Conservation (phyloP, 2,888 invertebrate species). For the Yponomeuta plumbellus region DNA sequence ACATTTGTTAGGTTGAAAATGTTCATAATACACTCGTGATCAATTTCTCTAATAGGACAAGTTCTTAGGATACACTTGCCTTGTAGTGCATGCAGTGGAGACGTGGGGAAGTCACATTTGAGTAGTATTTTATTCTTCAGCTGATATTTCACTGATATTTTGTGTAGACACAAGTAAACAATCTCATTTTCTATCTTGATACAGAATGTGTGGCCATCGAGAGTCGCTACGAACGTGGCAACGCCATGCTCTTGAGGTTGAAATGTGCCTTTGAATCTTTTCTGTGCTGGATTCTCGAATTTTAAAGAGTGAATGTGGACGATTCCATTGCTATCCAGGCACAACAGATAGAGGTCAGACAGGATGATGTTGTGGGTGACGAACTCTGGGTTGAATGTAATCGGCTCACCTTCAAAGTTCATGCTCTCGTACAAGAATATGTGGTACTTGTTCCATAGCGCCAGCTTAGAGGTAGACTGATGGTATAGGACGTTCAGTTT, state of each 20-base stretch:
- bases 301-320: conserved; percentile 46
- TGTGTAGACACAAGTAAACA: conserved; percentile 40
- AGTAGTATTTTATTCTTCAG: conserved; percentile 33
- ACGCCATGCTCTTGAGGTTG: conserved; percentile 36
- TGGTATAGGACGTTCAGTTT: conserved; percentile 45
- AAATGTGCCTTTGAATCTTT: conserved; percentile 39
- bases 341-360: conserved; percentile 44
- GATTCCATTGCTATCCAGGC: conserved; percentile 45
- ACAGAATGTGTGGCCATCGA: conserved; percentile 34
- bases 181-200: conserved; percentile 37
- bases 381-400: conserved; percentile 43
- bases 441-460: conserved; percentile 63
- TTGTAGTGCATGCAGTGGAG: conserved; percentile 22
- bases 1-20: conserved; percentile 28
- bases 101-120: conserved; percentile 26
- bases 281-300: conserved; percentile 44
- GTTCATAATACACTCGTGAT: conserved; percentile 27
- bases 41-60: conserved; percentile 25
- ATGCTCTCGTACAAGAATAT: conserved; percentile 50
- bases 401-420: conserved; percentile 35
- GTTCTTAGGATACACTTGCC: conserved; percentile 33
- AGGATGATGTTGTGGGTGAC: conserved; percentile 39
- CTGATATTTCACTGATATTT: conserved; percentile 39
- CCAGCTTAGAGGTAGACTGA: conserved; percentile 31
- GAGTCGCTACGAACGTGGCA: conserved; percentile 27